phyloP scores from a whole-genome alignment of 1,140 invertebrate genomes.

The Ostrea denselamellosa region DNA sequence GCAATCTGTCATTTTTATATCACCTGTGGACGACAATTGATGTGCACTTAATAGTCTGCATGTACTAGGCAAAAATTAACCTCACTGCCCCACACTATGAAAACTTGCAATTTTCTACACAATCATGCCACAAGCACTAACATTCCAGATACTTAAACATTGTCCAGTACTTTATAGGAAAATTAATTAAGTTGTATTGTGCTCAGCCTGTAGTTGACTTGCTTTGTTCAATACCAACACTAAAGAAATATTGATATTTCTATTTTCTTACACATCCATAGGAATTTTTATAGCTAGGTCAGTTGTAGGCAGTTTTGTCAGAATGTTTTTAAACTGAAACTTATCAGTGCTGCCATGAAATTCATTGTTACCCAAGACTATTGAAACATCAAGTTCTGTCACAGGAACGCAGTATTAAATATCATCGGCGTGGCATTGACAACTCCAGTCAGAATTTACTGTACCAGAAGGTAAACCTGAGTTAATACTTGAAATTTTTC shows the following conservation, averaged over 20 bases:
- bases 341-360: neutral
- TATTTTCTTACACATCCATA: neutral
- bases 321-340: neutral
- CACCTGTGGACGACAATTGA: conserved; percentile 29
- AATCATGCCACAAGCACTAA: neutral
- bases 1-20: conserved; percentile 14
- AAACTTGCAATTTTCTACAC: neutral
- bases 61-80: conserved; percentile 17
- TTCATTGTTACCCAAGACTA: neutral
- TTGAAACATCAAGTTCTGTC: neutral
- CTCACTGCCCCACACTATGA: neutral
- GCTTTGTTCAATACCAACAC: neutral
- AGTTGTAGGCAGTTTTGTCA: neutral
- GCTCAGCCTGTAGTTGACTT: neutral
- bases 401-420: neutral
- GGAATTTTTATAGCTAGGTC: neutral
- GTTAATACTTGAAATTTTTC: neutral
- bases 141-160: neutral
- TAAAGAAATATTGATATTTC: neutral
- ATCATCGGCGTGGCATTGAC: neutral
- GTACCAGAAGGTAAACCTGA: conserved; percentile 1
- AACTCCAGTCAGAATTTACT: neutral
- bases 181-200: neutral
- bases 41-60: neutral
- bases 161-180: neutral